Evolutionary conservation across 2,888 invertebrate genomes (phyloP), one percentile per base, ranked within the genome.

Genomic region (Drosophila subsilvestris): DNA sequence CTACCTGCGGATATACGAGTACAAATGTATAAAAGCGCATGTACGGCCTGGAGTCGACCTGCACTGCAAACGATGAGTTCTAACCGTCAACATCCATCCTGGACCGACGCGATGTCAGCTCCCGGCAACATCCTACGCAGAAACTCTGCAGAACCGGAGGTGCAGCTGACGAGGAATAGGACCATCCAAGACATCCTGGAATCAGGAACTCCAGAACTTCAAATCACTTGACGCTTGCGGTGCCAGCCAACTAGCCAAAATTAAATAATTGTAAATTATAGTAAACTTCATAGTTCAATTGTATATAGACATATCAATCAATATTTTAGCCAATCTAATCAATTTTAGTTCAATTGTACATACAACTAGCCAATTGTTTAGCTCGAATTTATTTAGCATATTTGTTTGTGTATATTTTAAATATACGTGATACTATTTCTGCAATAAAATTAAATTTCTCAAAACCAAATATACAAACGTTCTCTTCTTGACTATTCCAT

Each of bases 391-490:
- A 32, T 20, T 47, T 18, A 62, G 20, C 3, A 44, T 18, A 59
- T 58, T n/a, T 20, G 29, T 20, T 49, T 78, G 73, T 50, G 70
- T 74, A 78, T 81, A 78, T 81, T 72, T 18, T 5, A 78, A 84
- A 81, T 81, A 78, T 72, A 69, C 63, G 82, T 79, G 85, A 81
- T 81, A 27, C 27, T 27, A 79, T 53, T 69, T 48, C 32, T 79
- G 82, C 79, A 81, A 81, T 81, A 72, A 79, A 79, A 81, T 84
- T 3, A 42, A 71, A 81, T 81, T 77, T 72, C 74, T 63, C 29
- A 42, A 67, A 18, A 14, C 49, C 8, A 57, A 20, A 12, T 12
- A 32, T 32, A 32, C 32, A 12, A 4, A 29, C 27, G 27, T 29
- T 12, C 32, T 14, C 2, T 12, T 32, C 12, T 32, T n/a, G 14